These are phyloP conservation scores for Orchesellides sinensis DNA, from an alignment of 2,888 invertebrate species.

Conservation along the genomic window DNA sequence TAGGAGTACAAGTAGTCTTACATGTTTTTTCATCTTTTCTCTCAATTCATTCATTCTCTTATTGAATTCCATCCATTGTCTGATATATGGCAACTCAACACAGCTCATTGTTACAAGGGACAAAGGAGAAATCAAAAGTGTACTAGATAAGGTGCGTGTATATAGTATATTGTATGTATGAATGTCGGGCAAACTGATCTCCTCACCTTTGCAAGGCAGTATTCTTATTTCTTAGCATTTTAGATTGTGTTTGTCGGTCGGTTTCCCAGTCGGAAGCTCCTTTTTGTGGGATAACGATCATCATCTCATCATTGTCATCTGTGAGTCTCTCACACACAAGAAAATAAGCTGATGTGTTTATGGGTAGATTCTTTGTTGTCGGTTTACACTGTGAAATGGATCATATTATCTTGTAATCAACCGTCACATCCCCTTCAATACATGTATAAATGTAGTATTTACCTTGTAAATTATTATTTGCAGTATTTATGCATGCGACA, in stretches of 20 bases:
- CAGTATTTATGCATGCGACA: neutral
- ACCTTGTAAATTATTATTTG: neutral
- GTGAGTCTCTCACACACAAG: neutral
- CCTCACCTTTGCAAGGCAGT: neutral
- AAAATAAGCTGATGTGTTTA: neutral
- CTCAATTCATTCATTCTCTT: neutral
- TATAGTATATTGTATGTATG: neutral
- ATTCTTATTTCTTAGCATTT: neutral
- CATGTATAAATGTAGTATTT: neutral
- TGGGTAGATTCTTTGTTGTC: neutral
- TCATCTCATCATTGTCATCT: conserved; percentile 29
- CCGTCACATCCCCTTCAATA: neutral
- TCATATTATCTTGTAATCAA: conserved; percentile 10
- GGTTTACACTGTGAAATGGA: conserved; percentile 5
- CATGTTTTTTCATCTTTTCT: no score
- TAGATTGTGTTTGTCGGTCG: neutral
- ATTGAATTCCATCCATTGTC: no score
- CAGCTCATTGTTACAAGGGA: neutral
- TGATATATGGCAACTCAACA: no score
- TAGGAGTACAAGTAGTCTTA: neutral
- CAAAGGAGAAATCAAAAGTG: neutral
- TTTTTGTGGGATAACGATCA: conserved; percentile 37
- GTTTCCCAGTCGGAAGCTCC: conserved; percentile 20
- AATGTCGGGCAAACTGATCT: neutral
- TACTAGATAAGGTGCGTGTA: neutral